Evolutionary conservation across 2,888 invertebrate genomes (phyloP), one percentile per base, ranked within the genome.

Genomic region (Standfussiana lucernea): DNA sequence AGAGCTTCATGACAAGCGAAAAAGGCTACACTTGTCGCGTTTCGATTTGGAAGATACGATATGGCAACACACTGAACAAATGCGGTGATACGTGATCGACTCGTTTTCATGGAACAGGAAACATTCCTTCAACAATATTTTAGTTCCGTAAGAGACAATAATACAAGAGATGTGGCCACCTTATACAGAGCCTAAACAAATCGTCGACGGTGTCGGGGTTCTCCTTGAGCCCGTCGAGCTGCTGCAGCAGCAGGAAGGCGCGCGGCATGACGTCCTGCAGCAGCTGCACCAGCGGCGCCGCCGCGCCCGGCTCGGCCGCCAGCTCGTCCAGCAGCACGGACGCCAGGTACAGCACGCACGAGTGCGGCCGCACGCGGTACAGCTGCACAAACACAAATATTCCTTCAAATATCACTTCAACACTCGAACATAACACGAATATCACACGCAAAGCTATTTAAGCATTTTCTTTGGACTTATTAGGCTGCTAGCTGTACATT

Each of bases 181-280:
- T 97, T 70, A 98, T 97, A 89, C 98, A 98, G 53, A 99, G 96
- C 69, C 99, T 97, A 95, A 99, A 99, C 86, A 99, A 98, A 93
- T 99, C 99, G 92, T 99, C 99, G 0, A 99, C 99, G 0, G 99
- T 99, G 91, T 99, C 99, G 0, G 99, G 99, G 96, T 99, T 98
- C 93, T 99, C 98, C 79, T 98, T 97, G 65, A 99, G 96, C 0
- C 99, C 99, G 90, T 98, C 97, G 79, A 97, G 97, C 88, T 97
- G 97, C 93, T 98, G 98, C 84, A 99, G 97, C 91, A 99, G 96
- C 59, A 97, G 97, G 92, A 98, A 98, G n/a, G 99, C 98, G 37
- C 98, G 98, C 83, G 97, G 97, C 88, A 98, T 97, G 90, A 99
- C 76, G 98, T 98, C 94, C 98, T 82, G 99, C 97, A 99, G 96